Evolutionary conservation across 2,113 vertebrate species (phyloP).

Genomic region (Aphyosemion australe): DNA sequence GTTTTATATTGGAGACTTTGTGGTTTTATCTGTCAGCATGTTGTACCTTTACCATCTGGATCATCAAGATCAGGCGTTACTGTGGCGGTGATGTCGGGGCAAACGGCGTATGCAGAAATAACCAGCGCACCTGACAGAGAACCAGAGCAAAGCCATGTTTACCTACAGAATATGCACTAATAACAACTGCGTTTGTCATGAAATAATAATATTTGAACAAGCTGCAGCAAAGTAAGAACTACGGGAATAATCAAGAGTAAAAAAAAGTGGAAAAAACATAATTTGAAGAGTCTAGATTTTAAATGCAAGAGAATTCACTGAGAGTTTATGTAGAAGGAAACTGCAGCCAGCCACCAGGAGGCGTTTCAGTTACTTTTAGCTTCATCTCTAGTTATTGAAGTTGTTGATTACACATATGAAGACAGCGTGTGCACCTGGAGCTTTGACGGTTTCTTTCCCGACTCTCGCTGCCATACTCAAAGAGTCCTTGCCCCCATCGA

Average conservation of each 20-base stretch:
- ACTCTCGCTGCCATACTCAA: slow-evolving; percentile 94
- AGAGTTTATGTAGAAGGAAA: too few relatives aligned
- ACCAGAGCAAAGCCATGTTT: neutral
- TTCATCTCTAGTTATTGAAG: too few relatives aligned
- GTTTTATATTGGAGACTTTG: neutral
- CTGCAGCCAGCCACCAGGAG: too few relatives aligned
- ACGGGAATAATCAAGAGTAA: too few relatives aligned
- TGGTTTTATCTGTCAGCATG: neutral
- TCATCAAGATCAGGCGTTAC: slow-evolving; percentile 91
- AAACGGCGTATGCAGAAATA: slow-evolving; percentile 90
- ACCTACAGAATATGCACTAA: neutral
- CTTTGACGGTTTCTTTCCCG: slow-evolving; percentile 83
- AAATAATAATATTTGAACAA: too few relatives aligned
- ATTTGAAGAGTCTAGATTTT: too few relatives aligned
- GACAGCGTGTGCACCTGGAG: slow-evolving; percentile 80
- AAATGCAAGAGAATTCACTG: too few relatives aligned
- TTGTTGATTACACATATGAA: too few relatives aligned
- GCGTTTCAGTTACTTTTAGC: too few relatives aligned
- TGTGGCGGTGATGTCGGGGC: slow-evolving; percentile 90
- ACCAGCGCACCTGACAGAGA: slow-evolving; percentile 85
- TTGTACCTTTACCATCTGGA: slow-evolving; percentile 83
- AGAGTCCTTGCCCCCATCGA: slow-evolving; percentile 93
- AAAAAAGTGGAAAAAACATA: too few relatives aligned
- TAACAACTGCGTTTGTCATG: too few relatives aligned
- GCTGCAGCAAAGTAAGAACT: too few relatives aligned